Base-by-base conservation (phyloP, 2,113 vertebrate species). In the Guaruba guarouba region DNA sequence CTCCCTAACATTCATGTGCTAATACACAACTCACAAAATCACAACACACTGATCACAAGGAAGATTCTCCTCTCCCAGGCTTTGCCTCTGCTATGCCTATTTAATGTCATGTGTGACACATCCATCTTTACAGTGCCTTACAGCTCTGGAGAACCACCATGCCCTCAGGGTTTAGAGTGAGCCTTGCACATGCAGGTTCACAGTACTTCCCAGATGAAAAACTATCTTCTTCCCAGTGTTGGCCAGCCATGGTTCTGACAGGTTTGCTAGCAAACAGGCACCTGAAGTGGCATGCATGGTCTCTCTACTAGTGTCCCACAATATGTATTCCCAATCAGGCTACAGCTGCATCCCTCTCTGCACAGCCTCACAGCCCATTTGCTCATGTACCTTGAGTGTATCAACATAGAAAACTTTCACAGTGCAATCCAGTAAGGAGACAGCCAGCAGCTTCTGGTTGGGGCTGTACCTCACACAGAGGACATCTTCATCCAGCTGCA, bases 381-480 rank as follows among this genome's bases (percentile, higher is more conserved):
- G 29, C 39, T 59, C 66, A 68, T 0, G 1, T n/a, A 99, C 99
- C 99, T 99, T 99, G 23, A 99, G 98, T 0, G 99, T 98, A 94
- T 99, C 99, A 2, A 98, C 92, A 62, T 99, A 99, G 98, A 99
- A 99, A 94, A 99, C 57, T 93, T 99, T 99, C 92, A 99, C 99
- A 0, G 99, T 99, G 95, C 98, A 99, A 96, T 99, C 99, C 24
- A 99, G 94, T 76, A 99, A 89, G 51, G 99, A 99, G 41, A 98
- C 98, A 8, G 99, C 99, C 94, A 99, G 84, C 83, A 99, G 97
- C 20, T 99, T 98, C 84, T 99, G 98, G 86, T 98, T 97, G 28
- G 99, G 99, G 92, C 99, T 99, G 88, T 98, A 98, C 73, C 98
- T 98, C 82, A 99, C 99, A 84, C 98, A 99, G 57, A 99, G 96